Conservation (phyloP, 1,140 invertebrate genomes). For the Drosophila navojoa region DNA sequence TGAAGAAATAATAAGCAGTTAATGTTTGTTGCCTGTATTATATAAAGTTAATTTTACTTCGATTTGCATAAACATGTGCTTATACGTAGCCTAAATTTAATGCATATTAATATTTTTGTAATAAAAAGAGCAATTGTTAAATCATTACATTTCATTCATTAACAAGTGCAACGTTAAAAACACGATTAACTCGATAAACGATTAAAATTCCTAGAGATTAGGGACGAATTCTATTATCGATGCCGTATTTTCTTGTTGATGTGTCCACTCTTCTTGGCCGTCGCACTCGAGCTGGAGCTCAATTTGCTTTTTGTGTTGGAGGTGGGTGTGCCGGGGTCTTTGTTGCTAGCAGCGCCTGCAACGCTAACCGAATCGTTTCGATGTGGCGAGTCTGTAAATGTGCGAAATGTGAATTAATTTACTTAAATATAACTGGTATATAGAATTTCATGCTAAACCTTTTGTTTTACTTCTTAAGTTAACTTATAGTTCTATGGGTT, state of each 20-base stretch:
- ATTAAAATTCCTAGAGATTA: not conserved
- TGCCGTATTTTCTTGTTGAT: slow-evolving; percentile 80
- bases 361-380: slow-evolving; percentile 47
- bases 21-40: slow-evolving; percentile 27
- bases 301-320: slow-evolving; percentile 78
- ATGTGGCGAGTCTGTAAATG: slow-evolving; percentile 59
- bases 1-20: slow-evolving; percentile 18
- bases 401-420: not conserved
- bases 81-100: slow-evolving; percentile 25
- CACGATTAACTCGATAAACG: slow-evolving; percentile 3
- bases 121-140: slow-evolving; percentile 25
- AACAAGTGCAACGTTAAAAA: slow-evolving; percentile 21
- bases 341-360: slow-evolving; percentile 25
- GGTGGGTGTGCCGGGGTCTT: slow-evolving; percentile 66
- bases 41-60: slow-evolving; percentile 10
- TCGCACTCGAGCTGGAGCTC: slow-evolving; percentile 68
- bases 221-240: slow-evolving; percentile 65
- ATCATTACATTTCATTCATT: slow-evolving; percentile 1
- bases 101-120: slow-evolving; percentile 25
- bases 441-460: slow-evolving; percentile 12
- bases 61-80: slow-evolving; percentile 7
- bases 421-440: not conserved
- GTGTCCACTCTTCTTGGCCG: slow-evolving; percentile 70
- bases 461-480: slow-evolving; percentile 6
- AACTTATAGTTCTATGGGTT: slow-evolving; percentile 5